phyloP scores from a whole-genome alignment of 2,888 invertebrate genomes.

The Stenchaetothrips biformis region DNA sequence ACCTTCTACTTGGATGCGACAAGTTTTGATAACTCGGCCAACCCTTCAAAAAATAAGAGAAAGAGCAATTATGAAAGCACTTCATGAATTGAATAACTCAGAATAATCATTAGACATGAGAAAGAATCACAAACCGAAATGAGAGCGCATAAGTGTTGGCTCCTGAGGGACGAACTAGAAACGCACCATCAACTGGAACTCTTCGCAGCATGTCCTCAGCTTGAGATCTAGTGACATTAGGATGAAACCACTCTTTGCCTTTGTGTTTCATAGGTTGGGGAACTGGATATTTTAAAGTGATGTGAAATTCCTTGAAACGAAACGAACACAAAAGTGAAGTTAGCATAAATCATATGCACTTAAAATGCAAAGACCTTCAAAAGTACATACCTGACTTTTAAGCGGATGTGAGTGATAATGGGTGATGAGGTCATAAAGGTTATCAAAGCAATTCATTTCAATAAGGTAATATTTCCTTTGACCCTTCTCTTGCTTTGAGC shows the following conservation, averaged over 20 bases:
- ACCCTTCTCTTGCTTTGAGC: constrained; percentile 81
- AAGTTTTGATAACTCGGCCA: constrained; percentile 93
- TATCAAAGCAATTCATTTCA: constrained; percentile 83
- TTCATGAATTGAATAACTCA: constrained; percentile 11
- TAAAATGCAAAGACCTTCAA: constrained; percentile 5
- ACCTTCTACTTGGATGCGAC: constrained; percentile 89
- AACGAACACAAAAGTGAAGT: neutral
- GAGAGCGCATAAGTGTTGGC: constrained; percentile 85
- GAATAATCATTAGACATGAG: neutral
- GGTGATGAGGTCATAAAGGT: constrained; percentile 83
- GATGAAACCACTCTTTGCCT: constrained; percentile 88
- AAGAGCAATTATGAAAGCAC: neutral
- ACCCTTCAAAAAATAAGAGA: constrained; percentile 57
- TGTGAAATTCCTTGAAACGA: constrained; percentile 67
- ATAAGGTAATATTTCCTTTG: constrained; percentile 85
- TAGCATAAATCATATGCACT: constrained; percentile 16
- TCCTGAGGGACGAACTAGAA: constrained; percentile 87
- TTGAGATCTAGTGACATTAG: constrained; percentile 68
- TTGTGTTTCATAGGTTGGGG: constrained; percentile 94
- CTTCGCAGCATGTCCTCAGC: constrained; percentile 86
- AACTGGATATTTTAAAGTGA: constrained; percentile 82
- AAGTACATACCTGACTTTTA: constrained; percentile 62
- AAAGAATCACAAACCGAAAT: constrained; percentile 61
- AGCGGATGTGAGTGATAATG: constrained; percentile 83
- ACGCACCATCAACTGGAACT: constrained; percentile 86